Conservation (phyloP, 2,888 invertebrate genomes). For the Cephus pygmeus region DNA sequence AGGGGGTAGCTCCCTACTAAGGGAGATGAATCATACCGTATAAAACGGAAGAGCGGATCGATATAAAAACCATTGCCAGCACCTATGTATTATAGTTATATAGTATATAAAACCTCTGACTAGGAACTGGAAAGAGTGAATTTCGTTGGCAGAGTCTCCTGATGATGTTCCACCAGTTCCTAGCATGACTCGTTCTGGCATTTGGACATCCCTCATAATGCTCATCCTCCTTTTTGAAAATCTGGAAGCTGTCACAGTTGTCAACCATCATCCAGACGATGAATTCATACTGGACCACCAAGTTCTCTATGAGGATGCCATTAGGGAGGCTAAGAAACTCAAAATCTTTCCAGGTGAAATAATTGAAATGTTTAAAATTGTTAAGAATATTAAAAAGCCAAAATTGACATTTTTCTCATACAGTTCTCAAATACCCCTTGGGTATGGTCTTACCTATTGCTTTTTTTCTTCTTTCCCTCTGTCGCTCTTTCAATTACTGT, state of each 20-base stretch:
- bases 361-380: neutral
- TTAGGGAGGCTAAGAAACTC: conserved; percentile 68
- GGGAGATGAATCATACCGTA: conserved; percentile 13
- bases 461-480: conserved; percentile 11
- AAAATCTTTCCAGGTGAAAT: conserved; percentile 65
- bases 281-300: conserved; percentile 76
- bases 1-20: neutral
- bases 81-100: neutral
- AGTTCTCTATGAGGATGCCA: conserved; percentile 71
- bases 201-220: conserved; percentile 34
- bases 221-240: conserved; percentile 41
- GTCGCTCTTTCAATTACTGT: conserved; percentile 5
- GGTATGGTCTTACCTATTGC: neutral
- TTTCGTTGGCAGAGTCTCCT: neutral
- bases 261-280: conserved; percentile 63
- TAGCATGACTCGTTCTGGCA: conserved; percentile 52
- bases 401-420: neutral
- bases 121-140: conserved; percentile 1
- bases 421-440: neutral
- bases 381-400: neutral
- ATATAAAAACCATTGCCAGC: conserved; percentile 30
- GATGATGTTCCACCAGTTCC: conserved; percentile 9
- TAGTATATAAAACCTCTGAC: neutral
- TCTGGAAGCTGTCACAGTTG: conserved; percentile 51
- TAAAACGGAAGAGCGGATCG: conserved; percentile 40